Evolutionary conservation across 2,888 invertebrate genomes (phyloP), one percentile per base, ranked within the genome.

Genomic region (Brassicogethes aeneus): DNA sequence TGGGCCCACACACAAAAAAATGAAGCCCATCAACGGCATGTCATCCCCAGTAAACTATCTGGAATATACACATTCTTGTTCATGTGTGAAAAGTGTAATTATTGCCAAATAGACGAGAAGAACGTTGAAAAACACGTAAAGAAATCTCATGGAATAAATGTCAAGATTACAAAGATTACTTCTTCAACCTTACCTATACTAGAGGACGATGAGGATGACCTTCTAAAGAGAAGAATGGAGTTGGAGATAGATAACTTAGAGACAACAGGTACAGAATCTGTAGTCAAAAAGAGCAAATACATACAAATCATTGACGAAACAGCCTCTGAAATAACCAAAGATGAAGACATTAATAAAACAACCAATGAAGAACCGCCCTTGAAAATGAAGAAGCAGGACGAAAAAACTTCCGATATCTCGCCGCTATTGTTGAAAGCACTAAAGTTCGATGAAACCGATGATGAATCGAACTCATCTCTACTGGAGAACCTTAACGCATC

Each of bases 21-120:
- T 10, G 23, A 23, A 7, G 10, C 5, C 5, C 5, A 10, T n/a
- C n/a, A n/a, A n/a, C n/a, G n/a, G 45, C 55, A 10, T 47, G 72
- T 12, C 66, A 65, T n/a, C n/a, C n/a, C n/a, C n/a, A n/a, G n/a
- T n/a, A n/a, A n/a, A n/a, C n/a, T n/a, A n/a, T n/a, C n/a, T n/a
- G n/a, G n/a, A n/a, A n/a, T n/a, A n/a, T n/a, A n/a, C n/a, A n/a
- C n/a, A 10, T 23, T 23, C 23, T 10, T 23, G 23, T 81, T 79
- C 55, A 70, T 86, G 2, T 88, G 88, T 56, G 72, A 74, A 2
- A 70, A 75, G 42, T 89, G 89, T 57, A 79, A 87, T 58, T 89
- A 75, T 50, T 73, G 83, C 1, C 89, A 89, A 63, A 59, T 85
- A 47, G 71, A 73, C 3, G 65, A 74, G 36, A 64, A 68, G 23